Percentiles rank a stretch among this genome's conserved stretches.
Evolutionary conservation across 2,888 invertebrate genomes (phyloP).

Genomic region (Tetanocera ferruginea): DNA sequence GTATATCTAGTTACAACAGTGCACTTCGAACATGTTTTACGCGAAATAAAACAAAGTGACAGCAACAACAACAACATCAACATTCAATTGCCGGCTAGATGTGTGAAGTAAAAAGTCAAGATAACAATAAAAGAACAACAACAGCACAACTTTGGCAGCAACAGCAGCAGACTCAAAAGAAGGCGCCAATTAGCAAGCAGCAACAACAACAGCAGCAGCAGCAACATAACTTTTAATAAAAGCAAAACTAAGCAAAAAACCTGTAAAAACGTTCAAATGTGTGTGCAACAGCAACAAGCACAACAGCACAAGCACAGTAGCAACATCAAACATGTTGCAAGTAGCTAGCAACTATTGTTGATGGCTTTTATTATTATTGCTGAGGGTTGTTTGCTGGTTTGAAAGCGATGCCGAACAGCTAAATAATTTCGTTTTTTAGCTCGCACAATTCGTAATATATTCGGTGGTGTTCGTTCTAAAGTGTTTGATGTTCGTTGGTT

Average conservation of each 20-base stretch:
- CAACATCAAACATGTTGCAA: conserved; percentile 41
- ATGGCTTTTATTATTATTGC: conserved; percentile 54
- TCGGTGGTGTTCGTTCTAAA: conserved; percentile 1
- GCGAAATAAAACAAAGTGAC: neutral
- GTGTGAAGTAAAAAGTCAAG: neutral
- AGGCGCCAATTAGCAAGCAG: conserved; percentile 33
- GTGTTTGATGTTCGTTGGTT: neutral
- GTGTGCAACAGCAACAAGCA: conserved; percentile 22
- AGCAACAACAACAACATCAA: neutral
- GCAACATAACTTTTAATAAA: conserved; percentile 7
- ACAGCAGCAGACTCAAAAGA: conserved; percentile 24
- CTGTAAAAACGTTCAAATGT: conserved; percentile 2
- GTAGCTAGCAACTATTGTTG: neutral
- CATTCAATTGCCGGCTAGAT: conserved; percentile 15
- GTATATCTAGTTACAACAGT: conserved; percentile 20
- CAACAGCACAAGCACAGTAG: conserved; percentile 16
- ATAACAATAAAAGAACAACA: conserved; percentile 3
- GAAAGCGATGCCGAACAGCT: neutral
- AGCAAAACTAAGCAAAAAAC: conserved; percentile 17
- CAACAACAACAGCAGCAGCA: neutral
- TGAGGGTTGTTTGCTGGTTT: conserved; percentile 47
- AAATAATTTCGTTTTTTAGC: neutral
- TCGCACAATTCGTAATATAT: neutral
- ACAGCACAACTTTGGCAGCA: conserved; percentile 31
- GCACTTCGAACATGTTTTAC: conserved; percentile 25